These are phyloP conservation scores for Monoplex corrugatus DNA, from an alignment of 2,888 invertebrate species.

Conservation along the genomic window DNA sequence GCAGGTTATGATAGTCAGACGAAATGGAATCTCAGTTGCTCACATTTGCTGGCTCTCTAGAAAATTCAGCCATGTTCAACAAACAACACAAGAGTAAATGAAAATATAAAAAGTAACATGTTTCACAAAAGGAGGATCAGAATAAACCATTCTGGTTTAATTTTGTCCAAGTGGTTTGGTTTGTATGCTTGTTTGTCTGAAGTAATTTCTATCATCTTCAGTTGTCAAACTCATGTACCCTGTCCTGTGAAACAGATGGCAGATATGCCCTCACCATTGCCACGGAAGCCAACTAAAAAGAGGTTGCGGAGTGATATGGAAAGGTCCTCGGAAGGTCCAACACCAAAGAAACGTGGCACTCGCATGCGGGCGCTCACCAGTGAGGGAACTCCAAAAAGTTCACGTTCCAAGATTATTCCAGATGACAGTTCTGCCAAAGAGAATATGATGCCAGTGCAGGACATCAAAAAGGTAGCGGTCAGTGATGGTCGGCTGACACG, in stretches of 20 bases:
- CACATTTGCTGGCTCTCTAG: no score
- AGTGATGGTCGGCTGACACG: slow-evolving; percentile 57
- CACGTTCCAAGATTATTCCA: not conserved
- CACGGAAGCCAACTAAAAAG: slow-evolving; percentile 55
- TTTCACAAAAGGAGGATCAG: no score
- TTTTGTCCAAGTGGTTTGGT: no score
- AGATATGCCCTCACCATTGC: slow-evolving; percentile 51
- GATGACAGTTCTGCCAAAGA: not conserved
- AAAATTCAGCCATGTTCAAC: no score
- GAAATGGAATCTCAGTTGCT: no score
- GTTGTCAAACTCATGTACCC: no score
- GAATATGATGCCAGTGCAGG: not conserved
- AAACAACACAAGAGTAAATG: no score
- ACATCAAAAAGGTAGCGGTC: not conserved
- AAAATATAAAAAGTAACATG: no score
- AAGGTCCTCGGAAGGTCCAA: slow-evolving; percentile 63
- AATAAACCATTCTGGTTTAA: no score
- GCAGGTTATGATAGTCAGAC: no score
- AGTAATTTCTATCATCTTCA: no score
- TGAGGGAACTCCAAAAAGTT: slow-evolving; percentile 53
- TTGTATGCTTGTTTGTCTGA: no score
- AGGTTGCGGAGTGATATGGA: slow-evolving; percentile 59
- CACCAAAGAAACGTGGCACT: slow-evolving; percentile 62
- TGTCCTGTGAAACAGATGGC: not conserved
- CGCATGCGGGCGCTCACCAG: slow-evolving; percentile 57